phyloP scores from a whole-genome alignment of 1,140 invertebrate species.

The Trichomalopsis sarcophagae region DNA sequence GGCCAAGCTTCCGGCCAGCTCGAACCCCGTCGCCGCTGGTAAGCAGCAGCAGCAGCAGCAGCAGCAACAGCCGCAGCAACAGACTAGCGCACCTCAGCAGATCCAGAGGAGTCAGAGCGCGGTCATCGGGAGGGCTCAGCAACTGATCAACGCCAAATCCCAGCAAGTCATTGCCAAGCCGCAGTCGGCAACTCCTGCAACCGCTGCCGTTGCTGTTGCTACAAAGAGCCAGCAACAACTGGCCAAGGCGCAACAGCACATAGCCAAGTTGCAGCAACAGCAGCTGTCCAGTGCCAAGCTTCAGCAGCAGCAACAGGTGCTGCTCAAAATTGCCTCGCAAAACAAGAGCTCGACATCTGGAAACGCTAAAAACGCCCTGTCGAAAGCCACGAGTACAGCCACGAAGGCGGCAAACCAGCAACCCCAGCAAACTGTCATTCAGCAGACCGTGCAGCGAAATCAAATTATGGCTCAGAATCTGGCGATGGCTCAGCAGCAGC shows the following conservation, averaged over 20 bases:
- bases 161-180: neutral
- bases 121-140: neutral
- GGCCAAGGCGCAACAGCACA: too few relatives aligned
- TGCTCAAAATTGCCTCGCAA: neutral
- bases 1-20: constrained; percentile 57
- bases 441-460: constrained; percentile 58
- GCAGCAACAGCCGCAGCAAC: constrained; percentile 54
- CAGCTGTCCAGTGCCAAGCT: neutral
- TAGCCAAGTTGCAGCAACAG: neutral
- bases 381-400: neutral
- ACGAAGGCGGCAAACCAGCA: constrained; percentile 50
- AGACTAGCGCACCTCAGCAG: constrained; percentile 45
- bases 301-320: constrained; percentile 17
- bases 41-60: constrained; percentile 60
- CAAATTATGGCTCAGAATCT: constrained; percentile 56
- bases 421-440: constrained; percentile 55
- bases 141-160: neutral
- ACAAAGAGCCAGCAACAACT: neutral
- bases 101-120: constrained; percentile 56
- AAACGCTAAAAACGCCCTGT: neutral
- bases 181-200: neutral
- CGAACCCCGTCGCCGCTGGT: constrained; percentile 51
- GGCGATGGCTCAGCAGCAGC: constrained; percentile 56
- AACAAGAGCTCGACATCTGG: neutral
- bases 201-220: neutral